Base-by-base conservation (phyloP, 2,797 vertebrate species). In the Anabacerthia variegaticeps region DNA sequence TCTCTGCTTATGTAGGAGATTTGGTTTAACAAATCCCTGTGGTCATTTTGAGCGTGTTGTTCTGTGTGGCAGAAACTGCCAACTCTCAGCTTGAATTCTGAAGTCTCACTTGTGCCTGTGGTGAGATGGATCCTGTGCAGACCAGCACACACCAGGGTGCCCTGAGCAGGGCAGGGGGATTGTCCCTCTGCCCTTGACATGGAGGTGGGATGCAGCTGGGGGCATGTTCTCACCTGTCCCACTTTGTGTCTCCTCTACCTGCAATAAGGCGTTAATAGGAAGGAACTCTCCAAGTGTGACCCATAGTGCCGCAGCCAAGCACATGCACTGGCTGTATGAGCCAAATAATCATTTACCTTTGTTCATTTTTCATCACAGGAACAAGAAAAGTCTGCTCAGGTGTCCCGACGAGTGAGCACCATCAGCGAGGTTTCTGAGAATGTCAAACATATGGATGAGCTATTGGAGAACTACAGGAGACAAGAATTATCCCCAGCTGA, bases 371-470 rank as follows among this genome's bases (percentile, higher is more conserved):
- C 48, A 52, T 75, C 56, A 67, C 89, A 99, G 99, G 98, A 99
- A 67, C 98, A 99, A 93, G 99, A 99, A 56, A 99, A 98, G 62
- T 96, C 97, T 2, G 98, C 98, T 86, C 98, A 98, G 85, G 95
- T 95, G 48, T 97, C 97, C 65, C 98, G 96, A 80, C 98, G 99
- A 18, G 95, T 94, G 28, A 97, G 77, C 1, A 95, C 98, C 4
- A 94, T 99, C 85, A 96, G 97, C 39, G 98, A 99, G 34, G 99
- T 99, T 59, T 98, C 98, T 49, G 98, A 96, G 95, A 98, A 88
- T 1, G 97, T 97, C 66, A 97, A 87, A 61, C 94, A 62, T 44
- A 98, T 99, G 85, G 97, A 94, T 65, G 97, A 98, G 27, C 95
- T 98, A 27, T 94, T 99, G 95, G 86, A 97, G 43, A 71, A 49